Evolutionary conservation across 2,113 vertebrate species (phyloP).

Genomic region (Oreochromis niloticus): DNA sequence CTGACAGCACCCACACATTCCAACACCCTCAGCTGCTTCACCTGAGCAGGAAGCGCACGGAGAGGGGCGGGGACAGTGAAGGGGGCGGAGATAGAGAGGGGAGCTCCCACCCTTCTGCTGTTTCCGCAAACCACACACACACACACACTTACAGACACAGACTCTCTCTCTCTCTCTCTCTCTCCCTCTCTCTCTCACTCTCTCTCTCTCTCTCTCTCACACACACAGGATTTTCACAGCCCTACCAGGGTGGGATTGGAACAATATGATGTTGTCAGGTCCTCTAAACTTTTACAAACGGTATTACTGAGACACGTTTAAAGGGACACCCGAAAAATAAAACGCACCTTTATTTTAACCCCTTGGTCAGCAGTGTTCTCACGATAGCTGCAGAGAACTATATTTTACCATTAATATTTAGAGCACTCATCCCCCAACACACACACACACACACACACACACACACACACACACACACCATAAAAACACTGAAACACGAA

Average conservation of each 20-base stretch:
- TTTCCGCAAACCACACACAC: not conserved
- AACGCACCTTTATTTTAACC: not conserved
- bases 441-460: not conserved
- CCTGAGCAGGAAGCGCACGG: slow-evolving; percentile 6
- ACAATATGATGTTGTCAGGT: not conserved
- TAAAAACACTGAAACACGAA: not conserved
- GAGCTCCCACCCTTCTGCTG: not conserved
- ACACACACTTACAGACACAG: not conserved
- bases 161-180: no score
- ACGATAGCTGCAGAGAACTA: not conserved
- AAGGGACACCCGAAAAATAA: not conserved
- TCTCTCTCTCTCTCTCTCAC: not conserved
- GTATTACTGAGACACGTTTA: not conserved
- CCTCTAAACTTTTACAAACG: not conserved
- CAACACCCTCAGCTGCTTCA: not conserved
- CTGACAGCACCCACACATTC: not conserved
- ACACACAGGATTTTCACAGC: not conserved
- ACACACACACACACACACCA: not conserved
- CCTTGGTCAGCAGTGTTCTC: not conserved
- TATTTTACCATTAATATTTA: not conserved
- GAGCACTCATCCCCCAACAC: not conserved
- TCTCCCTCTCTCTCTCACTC: no score
- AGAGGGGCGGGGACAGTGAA: not conserved
- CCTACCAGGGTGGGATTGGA: not conserved
- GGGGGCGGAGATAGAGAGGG: not conserved